Base-by-base conservation (phyloP, 1,140 invertebrate genomes). In the Nasonia longicornis region DNA sequence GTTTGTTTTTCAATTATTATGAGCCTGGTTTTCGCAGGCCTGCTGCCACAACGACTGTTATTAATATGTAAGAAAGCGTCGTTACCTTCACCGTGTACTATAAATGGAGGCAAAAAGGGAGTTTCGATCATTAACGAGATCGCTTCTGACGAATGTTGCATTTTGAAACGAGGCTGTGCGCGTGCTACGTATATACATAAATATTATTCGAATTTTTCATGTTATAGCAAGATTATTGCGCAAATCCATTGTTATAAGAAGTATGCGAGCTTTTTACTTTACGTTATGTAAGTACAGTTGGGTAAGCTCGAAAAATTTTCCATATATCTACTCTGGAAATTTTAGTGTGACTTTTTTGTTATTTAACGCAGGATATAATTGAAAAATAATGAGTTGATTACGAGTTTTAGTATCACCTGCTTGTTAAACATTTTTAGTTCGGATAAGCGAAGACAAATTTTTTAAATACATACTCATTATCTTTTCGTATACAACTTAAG, bases 101-200 rank as follows among this genome's bases (percentile, higher is more conserved):
- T 80, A 64, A 80, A 20, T 16, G n/a, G 52, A 52, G 69, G 20
- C 14, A 66, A 35, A 78, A 71, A 64, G 42, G 26, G 16, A 26
- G 16, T 77, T 79, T 42, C 22, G 52, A 42, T 73, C 20, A 12
- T 45, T 22, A 16, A 75, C 42, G 64, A 66, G 52, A 48, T 79
- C 48, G 42, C 70, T 73, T 73, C 14, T 45, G 35, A 26, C 26
- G 26, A 75, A 66, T 16, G 38, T 67, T 75, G 42, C 52, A 80
- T 75, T 75, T 80, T 52, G 42, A 80, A 70, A 58, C 31, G 66
- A 71, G 77, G 77, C 77, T 79, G 77, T 79, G 77, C 48, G 77
- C 67, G 63, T 29, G 20, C 20, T 42, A 76, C 26, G 35, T 77
- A 26, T 67, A 67, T 77, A 26, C 45, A 67, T 67, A 77, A 63